Conservation (phyloP, 2,797 vertebrate species). For the Galago senegalensis region DNA sequence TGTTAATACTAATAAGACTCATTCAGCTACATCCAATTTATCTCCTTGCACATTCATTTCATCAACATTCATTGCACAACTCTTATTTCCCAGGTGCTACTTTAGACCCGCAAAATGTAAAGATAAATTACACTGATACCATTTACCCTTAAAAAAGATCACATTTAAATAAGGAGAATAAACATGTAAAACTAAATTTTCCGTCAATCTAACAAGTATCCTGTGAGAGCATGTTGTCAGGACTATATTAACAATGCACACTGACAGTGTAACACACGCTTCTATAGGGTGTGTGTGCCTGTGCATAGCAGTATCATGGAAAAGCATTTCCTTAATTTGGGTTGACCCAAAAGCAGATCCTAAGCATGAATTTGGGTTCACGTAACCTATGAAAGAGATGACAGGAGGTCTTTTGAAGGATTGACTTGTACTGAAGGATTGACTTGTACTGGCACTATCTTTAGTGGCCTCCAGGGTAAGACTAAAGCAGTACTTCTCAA, state of each 20-base stretch:
- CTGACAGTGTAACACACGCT: neutral
- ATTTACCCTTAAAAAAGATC: neutral
- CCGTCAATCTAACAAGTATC: neutral
- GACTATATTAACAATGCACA: neutral
- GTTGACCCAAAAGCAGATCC: neutral
- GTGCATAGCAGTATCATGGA: neutral
- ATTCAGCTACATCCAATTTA: neutral
- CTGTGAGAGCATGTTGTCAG: neutral
- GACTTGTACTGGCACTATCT: neutral
- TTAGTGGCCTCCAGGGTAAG: neutral
- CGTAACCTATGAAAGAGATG: neutral
- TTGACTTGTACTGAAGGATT: neutral
- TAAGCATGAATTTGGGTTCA: neutral
- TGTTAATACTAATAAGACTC: neutral
- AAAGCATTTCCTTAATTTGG: neutral
- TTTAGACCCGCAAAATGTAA: neutral
- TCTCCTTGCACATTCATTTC: neutral
- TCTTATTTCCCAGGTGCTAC: neutral
- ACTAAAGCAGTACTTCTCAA: neutral
- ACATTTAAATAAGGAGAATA: neutral
- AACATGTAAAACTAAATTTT: neutral
- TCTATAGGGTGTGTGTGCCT: neutral
- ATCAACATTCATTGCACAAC: neutral
- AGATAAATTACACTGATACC: neutral
- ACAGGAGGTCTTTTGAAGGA: neutral